These are phyloP conservation scores for Coelopa frigida DNA, from an alignment of 1,140 invertebrate genomes.

Conservation along the genomic window DNA sequence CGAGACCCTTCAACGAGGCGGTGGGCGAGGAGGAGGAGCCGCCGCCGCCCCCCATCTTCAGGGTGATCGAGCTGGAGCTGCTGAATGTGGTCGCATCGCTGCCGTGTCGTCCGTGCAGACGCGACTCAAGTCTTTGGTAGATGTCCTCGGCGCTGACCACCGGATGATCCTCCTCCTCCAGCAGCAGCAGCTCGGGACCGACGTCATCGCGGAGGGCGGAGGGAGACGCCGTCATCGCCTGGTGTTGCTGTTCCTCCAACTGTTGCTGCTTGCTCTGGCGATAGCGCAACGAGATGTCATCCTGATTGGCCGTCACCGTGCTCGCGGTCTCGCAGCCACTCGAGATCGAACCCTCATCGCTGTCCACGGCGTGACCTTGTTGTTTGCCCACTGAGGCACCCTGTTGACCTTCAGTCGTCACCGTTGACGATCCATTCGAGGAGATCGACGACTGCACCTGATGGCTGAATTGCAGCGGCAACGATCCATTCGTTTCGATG, in stretches of 20 bases:
- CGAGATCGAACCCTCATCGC: constrained; percentile 69
- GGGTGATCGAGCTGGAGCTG: constrained; percentile 40
- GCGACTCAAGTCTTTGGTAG: constrained; percentile 40
- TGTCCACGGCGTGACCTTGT: constrained; percentile 48
- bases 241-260: neutral
- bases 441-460: constrained; percentile 42
- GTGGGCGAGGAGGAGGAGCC: constrained; percentile 18
- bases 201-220: neutral
- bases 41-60: constrained; percentile 29
- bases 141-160: constrained; percentile 25
- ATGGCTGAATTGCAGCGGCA: constrained; percentile 27
- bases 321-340: constrained; percentile 72
- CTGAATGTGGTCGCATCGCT: constrained; percentile 35
- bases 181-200: too few species aligned
- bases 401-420: constrained; percentile 26
- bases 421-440: constrained; percentile 43
- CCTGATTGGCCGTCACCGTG: constrained; percentile 51
- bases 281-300: constrained; percentile 18
- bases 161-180: too few species aligned
- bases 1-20: constrained; percentile 16
- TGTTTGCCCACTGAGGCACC: constrained; percentile 18
- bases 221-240: neutral
- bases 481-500: constrained; percentile 12
- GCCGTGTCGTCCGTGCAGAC: constrained; percentile 29
- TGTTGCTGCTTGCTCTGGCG: constrained; percentile 4